Conservation (phyloP, 2,113 vertebrate species). For the Perccottus glenii region DNA sequence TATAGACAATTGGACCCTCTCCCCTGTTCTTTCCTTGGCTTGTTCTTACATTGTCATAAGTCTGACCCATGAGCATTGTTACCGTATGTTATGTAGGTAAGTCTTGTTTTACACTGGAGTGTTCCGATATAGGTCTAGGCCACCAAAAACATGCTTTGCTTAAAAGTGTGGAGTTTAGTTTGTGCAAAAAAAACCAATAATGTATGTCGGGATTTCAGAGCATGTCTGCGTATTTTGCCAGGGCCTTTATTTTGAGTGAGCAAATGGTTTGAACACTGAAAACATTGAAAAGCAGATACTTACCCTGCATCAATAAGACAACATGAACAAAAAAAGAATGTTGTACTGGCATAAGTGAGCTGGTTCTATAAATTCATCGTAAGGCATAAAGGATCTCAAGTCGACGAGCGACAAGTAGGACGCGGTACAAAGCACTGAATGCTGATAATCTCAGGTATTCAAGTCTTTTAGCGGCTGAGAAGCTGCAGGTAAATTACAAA, state of each 20-base stretch:
- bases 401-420: neutral
- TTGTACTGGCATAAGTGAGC: neutral
- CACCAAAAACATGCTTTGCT: too few relatives aligned
- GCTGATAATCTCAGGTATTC: constrained; percentile 18
- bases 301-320: neutral
- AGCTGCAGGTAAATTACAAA: constrained; percentile 28
- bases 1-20: too few relatives aligned
- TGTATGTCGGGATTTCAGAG: neutral
- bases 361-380: neutral
- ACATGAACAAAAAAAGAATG: neutral
- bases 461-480: constrained; percentile 18
- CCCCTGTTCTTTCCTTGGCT: too few relatives aligned
- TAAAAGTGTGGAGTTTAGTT: too few relatives aligned
- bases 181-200: neutral
- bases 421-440: neutral
- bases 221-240: neutral
- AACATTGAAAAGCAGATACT: neutral
- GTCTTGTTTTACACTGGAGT: too few relatives aligned
- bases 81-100: too few relatives aligned
- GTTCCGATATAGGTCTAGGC: too few relatives aligned
- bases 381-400: neutral
- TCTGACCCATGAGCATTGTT: too few relatives aligned
- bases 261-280: neutral
- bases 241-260: neutral
- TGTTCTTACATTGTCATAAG: too few relatives aligned